Conservation (phyloP, 2,113 vertebrate genomes). For the Sinocyclocheilus grahami region DNA sequence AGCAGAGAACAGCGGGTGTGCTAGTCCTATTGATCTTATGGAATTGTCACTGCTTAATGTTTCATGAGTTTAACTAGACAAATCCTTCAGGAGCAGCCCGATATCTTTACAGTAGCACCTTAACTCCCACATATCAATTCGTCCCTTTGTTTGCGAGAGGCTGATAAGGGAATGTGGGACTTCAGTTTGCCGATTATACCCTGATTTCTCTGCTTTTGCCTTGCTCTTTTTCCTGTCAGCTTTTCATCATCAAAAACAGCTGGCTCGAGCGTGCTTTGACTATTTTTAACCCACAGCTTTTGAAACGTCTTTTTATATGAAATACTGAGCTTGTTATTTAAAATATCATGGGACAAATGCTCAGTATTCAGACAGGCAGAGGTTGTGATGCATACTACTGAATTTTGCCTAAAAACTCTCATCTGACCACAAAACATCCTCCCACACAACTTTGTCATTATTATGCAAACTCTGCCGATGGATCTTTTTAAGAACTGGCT, state of each 20-base stretch:
- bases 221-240: constrained; percentile 7
- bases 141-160: constrained; percentile 48
- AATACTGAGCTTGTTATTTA: constrained; percentile 9
- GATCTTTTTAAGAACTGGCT: background rate
- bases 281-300: background rate
- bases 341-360: background rate
- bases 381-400: background rate
- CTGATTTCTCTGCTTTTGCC: constrained; percentile 23
- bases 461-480: background rate
- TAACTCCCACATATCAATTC: constrained; percentile 53
- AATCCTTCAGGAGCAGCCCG: constrained; percentile 56
- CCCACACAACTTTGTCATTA: background rate
- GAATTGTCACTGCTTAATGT: constrained; percentile 64
- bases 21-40: constrained; percentile 60
- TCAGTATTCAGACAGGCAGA: background rate
- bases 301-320: background rate
- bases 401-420: background rate
- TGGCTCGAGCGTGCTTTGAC: background rate
- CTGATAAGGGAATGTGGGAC: constrained; percentile 53
- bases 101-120: constrained; percentile 56
- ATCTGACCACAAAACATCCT: background rate
- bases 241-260: constrained; percentile 34
- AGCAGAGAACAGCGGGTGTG: constrained; percentile 41
- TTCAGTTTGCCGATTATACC: constrained; percentile 40
- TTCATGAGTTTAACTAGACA: constrained; percentile 63